phyloP scores from a whole-genome alignment of 2,888 invertebrate genomes.

The Sinopyrophorus schimmeli region DNA sequence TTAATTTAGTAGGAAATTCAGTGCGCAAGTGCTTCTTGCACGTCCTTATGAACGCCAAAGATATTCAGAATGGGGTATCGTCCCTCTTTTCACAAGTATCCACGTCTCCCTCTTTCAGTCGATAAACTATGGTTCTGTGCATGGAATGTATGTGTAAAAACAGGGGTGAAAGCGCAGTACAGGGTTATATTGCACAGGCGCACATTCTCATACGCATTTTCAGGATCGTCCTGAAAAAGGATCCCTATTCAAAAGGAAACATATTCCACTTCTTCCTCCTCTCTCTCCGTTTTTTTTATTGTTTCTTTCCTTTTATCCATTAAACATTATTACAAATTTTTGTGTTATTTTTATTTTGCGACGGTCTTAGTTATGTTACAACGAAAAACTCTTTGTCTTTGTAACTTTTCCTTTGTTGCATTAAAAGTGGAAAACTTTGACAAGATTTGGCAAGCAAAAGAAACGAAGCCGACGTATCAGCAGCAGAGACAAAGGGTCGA shows the following conservation, averaged over 20 bases:
- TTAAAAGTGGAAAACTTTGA: no score
- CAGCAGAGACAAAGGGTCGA: constrained; percentile 24
- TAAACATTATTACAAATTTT: no score
- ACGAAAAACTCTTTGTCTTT: no score
- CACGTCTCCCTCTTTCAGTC: constrained; percentile 36
- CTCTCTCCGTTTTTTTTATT: no score
- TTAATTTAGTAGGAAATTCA: constrained; percentile 36
- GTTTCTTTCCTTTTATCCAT: no score
- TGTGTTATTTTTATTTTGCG: no score
- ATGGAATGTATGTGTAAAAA: constrained; percentile 38
- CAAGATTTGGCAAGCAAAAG: constrained; percentile 24
- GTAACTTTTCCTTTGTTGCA: no score
- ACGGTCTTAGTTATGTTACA: no score
- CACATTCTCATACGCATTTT: constrained; percentile 24
- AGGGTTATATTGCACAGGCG: constrained; percentile 27
- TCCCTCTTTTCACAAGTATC: constrained; percentile 32
- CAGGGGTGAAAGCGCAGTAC: constrained; percentile 28
- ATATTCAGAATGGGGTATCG: constrained; percentile 35
- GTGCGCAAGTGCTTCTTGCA: constrained; percentile 26
- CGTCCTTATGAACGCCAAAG: constrained; percentile 24
- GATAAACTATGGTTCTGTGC: constrained; percentile 40
- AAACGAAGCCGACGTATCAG: constrained; percentile 17
- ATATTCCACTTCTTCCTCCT: no score
- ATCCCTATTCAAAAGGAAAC: no score
- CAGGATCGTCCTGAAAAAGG: constrained; percentile 9